These are phyloP conservation scores for Nomada fabriciana DNA, from an alignment of 2,888 invertebrate species.

Conservation along the genomic window DNA sequence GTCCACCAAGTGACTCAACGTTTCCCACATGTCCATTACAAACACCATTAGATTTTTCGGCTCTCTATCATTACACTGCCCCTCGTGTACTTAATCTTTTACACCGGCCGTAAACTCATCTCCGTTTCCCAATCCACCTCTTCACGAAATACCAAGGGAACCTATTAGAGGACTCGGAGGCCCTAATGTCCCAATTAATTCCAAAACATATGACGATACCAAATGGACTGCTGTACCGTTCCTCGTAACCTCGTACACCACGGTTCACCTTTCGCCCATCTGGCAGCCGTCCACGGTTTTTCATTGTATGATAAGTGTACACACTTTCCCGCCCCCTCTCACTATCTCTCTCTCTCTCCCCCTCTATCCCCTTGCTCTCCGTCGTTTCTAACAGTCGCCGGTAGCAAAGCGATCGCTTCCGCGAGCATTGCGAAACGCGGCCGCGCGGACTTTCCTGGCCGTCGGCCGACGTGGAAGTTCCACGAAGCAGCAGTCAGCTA, in stretches of 20 bases:
- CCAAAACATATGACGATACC: no score
- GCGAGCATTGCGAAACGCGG: constrained; percentile 45
- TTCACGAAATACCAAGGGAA: no score
- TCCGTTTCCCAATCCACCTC: no score
- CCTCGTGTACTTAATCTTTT: background rate
- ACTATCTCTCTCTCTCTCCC: no score
- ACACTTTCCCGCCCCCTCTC: constrained; percentile 17
- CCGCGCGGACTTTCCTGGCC: constrained; percentile 37
- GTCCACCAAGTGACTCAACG: constrained; percentile 1
- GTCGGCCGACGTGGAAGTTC: constrained; percentile 55
- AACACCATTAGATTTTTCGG: constrained; percentile 2
- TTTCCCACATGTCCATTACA: constrained; percentile 1
- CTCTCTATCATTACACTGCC: background rate
- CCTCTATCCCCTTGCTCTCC: background rate
- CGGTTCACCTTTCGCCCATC: background rate
- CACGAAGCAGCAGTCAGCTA: constrained; percentile 51
- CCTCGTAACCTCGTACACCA: no score
- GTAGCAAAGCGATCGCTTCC: constrained; percentile 39
- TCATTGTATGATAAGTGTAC: constrained; percentile 34
- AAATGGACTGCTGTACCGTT: no score
- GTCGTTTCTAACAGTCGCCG: constrained; percentile 8
- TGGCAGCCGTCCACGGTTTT: constrained; percentile 27
- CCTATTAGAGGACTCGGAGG: no score
- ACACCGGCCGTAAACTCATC: background rate
- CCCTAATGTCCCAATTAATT: background rate